Percentiles rank a stretch among this genome's conserved stretches.
phyloP scores from a whole-genome alignment of 1,140 invertebrate genomes.

The Cecropterus lyciades region DNA sequence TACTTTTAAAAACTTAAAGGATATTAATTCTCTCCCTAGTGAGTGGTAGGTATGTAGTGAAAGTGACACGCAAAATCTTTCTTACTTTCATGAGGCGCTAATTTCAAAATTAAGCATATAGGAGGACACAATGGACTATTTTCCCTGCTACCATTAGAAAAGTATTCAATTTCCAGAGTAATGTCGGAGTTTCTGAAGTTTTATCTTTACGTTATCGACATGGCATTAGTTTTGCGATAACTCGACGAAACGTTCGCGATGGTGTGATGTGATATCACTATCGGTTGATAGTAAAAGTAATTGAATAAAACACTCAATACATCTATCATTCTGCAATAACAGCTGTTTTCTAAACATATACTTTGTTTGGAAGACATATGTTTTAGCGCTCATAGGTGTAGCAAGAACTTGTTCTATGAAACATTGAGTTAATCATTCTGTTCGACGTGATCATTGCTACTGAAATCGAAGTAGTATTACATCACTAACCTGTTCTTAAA shows the following conservation, averaged over 20 bases:
- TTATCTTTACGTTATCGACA: conserved; percentile 43
- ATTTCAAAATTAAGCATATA: too few relatives aligned
- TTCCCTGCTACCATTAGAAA: neutral
- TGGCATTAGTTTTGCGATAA: conserved; percentile 41
- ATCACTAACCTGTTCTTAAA: neutral
- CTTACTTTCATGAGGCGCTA: too few relatives aligned
- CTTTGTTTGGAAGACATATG: neutral
- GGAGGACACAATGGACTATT: too few relatives aligned
- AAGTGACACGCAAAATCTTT: neutral
- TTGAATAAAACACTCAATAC: conserved; percentile 33
- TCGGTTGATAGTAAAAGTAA: conserved; percentile 32
- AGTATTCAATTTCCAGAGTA: conserved; percentile 29
- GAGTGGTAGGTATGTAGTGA: neutral
- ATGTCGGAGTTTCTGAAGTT: conserved; percentile 19
- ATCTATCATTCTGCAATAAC: neutral
- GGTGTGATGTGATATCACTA: conserved; percentile 47
- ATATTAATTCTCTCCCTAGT: neutral
- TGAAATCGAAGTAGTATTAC: neutral
- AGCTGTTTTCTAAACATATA: neutral
- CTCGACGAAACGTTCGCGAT: conserved; percentile 36
- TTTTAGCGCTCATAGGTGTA: too few relatives aligned
- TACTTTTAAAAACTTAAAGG: neutral
- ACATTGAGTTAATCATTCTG: too few relatives aligned
- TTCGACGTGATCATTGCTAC: too few relatives aligned
- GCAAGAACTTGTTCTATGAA: too few relatives aligned